Evolutionary conservation across 2,113 vertebrate genomes (phyloP).

Genomic region (Arenaria interpres): DNA sequence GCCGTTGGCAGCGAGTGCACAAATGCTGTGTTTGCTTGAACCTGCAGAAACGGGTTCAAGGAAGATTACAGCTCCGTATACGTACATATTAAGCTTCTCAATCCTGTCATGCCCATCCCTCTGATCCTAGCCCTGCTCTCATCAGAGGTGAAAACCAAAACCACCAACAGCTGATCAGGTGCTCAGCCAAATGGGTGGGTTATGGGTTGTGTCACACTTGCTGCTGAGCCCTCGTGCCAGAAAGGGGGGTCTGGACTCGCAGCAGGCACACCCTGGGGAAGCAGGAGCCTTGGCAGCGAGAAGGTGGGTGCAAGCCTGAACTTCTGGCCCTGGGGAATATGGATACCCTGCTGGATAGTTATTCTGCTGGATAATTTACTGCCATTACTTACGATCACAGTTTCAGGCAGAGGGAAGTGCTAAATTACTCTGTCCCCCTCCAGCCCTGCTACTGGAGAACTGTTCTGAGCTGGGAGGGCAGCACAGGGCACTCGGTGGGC

Average conservation of each 20-base stretch:
- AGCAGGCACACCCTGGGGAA: not conserved
- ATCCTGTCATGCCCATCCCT: not conserved
- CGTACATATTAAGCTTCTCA: not conserved
- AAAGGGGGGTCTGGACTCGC: rapidly evolving
- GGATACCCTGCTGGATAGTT: no score
- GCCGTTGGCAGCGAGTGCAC: not conserved
- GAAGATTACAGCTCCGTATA: not conserved
- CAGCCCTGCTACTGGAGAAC: not conserved
- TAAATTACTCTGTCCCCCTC: not conserved
- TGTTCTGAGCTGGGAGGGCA: not conserved
- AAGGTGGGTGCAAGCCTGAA: not conserved
- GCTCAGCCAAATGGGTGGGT: not conserved
- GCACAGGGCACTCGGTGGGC: rapidly evolving
- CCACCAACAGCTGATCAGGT: not conserved
- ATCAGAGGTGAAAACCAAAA: not conserved
- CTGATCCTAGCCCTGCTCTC: not conserved
- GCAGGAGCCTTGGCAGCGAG: not conserved
- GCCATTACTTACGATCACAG: not conserved
- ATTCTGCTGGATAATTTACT: not conserved
- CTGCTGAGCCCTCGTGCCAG: not conserved
- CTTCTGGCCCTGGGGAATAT: not conserved
- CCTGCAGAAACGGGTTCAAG: not conserved
- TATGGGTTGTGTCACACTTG: not conserved
- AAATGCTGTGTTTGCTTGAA: not conserved
- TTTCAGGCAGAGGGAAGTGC: not conserved